Base-by-base conservation (phyloP, 2,113 vertebrate species). In the Notothenia rossii region DNA sequence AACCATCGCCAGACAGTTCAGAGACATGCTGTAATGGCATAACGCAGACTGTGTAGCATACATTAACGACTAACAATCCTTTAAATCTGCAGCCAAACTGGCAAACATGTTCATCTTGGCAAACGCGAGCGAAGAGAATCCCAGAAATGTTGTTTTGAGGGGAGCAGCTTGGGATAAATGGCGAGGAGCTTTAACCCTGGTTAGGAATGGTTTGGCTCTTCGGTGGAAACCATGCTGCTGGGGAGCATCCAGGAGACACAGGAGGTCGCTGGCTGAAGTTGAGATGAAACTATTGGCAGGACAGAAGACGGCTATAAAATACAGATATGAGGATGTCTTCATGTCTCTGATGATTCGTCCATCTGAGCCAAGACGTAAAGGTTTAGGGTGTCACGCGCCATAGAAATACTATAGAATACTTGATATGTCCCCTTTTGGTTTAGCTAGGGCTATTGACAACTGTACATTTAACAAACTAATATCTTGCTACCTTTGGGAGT, bases 321-420 rank as follows among this genome's bases (percentile, higher is more conserved):
- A 72, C 58, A 89, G 86, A 91, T 85, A 90, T 82, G 86, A 88
- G 89, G 89, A 92, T 71, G 88, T 88, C 83, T 91, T 81, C 78
- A 60, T 77, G 74, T 81, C 79, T 85, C 77, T 70, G 82, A 73
- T 66, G 88, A 72, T 29, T 72, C 33, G 73, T 81, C 86, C 81
- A 66, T 73, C 82, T 81, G 63, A 80, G 43, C 55, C 56, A 3
- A 53, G 29, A 25, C 25, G 2, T 25, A 7, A 5, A 50, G 54
- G 63, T 69, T 58, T 18, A 67, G 33, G 56, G 18, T 36, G 22
- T 49, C 61, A 58, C 10, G 33, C 2, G 72, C 20, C 29, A 36
- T 0, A 46, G 17, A 70, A 78, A 60, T 63, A 2, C 14, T 25
- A 25, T 25, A 2, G 25, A 25, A 25, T 25, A 25, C 46, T 55